Evolutionary conservation across 2,888 invertebrate species (phyloP).

Genomic region (Thera obeliscata): DNA sequence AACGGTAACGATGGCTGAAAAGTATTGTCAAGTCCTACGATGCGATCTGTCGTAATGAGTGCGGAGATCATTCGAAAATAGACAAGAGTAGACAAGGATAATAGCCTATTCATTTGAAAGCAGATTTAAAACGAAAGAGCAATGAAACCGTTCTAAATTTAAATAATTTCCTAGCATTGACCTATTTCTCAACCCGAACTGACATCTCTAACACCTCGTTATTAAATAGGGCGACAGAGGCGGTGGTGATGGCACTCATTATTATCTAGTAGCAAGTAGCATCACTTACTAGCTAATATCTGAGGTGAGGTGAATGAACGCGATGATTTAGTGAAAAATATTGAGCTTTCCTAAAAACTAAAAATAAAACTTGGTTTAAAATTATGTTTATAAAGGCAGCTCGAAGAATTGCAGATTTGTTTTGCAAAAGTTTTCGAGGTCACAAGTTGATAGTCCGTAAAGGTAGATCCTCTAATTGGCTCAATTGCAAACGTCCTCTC

Average conservation of each 20-base stretch:
- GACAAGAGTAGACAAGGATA: too few relatives aligned
- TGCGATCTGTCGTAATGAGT: too few relatives aligned
- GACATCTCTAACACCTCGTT: slow-evolving; percentile 23
- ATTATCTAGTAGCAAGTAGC: slow-evolving; percentile 41
- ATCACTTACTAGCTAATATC: slow-evolving; percentile 52
- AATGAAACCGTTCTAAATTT: neutral
- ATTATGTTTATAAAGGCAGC: too few relatives aligned
- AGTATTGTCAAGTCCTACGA: too few relatives aligned
- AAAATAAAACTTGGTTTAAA: too few relatives aligned
- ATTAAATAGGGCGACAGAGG: slow-evolving; percentile 33
- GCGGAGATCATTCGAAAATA: too few relatives aligned
- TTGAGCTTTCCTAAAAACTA: too few relatives aligned
- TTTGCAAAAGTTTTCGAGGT: slow-evolving; percentile 1
- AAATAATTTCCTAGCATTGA: slow-evolving; percentile 21
- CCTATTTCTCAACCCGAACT: slow-evolving; percentile 29
- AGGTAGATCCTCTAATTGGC: slow-evolving; percentile 18
- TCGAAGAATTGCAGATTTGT: neutral
- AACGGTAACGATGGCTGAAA: too few relatives aligned
- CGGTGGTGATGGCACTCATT: neutral
- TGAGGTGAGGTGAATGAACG: slow-evolving; percentile 1
- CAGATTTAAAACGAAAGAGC: neutral
- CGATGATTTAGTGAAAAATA: too few relatives aligned
- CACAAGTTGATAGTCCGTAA: neutral
- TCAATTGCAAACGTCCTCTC: slow-evolving; percentile 25
- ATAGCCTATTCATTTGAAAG: neutral